Evolutionary conservation across 2,113 vertebrate species (phyloP).

Genomic region (Cygnus atratus): DNA sequence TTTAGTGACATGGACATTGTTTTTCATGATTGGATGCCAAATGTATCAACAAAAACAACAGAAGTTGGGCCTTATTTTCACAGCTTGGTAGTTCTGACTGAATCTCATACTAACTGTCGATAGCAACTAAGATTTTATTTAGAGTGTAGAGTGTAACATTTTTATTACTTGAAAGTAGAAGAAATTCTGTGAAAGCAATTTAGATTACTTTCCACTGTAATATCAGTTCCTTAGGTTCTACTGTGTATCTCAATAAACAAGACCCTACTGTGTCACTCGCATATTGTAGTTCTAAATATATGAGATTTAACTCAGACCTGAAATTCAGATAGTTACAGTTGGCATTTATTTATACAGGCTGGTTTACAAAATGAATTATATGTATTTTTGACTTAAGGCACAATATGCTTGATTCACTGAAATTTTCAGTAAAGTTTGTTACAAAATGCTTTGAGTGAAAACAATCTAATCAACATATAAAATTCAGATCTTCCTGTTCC

Average conservation of each 20-base stretch:
- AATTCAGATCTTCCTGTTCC: neutral
- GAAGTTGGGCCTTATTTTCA: constrained; percentile 76
- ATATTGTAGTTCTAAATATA: constrained; percentile 62
- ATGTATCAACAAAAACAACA: constrained; percentile 79
- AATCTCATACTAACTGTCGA: constrained; percentile 76
- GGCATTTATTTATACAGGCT: constrained; percentile 58
- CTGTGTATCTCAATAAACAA: constrained; percentile 77
- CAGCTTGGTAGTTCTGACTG: constrained; percentile 74
- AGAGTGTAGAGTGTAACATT: constrained; percentile 74
- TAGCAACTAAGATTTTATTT: constrained; percentile 81
- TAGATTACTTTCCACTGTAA: constrained; percentile 74
- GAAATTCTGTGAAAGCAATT: constrained; percentile 79
- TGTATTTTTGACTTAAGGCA: constrained; percentile 53
- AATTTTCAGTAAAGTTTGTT: constrained; percentile 4
- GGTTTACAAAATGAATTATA: constrained; percentile 69
- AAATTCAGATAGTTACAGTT: constrained; percentile 61
- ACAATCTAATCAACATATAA: neutral
- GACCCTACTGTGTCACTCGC: constrained; percentile 38
- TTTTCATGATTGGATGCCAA: constrained; percentile 83
- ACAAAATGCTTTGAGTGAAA: neutral
- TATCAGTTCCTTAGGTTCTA: constrained; percentile 69
- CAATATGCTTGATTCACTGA: constrained; percentile 33
- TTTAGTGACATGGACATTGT: constrained; percentile 81
- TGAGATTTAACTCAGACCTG: constrained; percentile 41
- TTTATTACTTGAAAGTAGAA: constrained; percentile 81